These are phyloP conservation scores for Hirtodrosophila duncani DNA, from an alignment of 2,888 invertebrate species.

Conservation along the genomic window DNA sequence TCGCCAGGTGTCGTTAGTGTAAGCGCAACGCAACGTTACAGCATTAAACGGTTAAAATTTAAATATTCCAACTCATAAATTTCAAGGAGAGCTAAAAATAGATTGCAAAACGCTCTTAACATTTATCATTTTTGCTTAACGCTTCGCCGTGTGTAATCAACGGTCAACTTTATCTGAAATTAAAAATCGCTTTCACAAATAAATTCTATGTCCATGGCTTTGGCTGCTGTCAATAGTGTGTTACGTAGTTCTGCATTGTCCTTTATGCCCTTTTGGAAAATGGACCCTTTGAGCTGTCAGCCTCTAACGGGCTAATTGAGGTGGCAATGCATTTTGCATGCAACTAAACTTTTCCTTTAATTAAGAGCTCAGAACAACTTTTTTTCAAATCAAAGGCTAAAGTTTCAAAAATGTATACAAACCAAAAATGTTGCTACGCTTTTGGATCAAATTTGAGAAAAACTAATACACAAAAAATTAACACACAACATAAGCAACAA, in stretches of 20 bases:
- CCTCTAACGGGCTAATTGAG: slow-evolving; percentile 24
- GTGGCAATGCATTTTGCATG: slow-evolving; percentile 31
- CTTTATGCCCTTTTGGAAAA: slow-evolving; percentile 11
- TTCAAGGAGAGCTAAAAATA: slow-evolving; percentile 19
- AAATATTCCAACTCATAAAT: slow-evolving; percentile 55
- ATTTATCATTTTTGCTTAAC: slow-evolving; percentile 52
- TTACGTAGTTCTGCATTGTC: slow-evolving; percentile 6
- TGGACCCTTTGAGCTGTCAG: slow-evolving; percentile 12
- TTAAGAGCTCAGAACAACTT: slow-evolving; percentile 53
- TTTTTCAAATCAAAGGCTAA: slow-evolving; percentile 8
- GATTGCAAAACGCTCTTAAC: slow-evolving; percentile 44
- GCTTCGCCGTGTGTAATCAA: too few relatives aligned
- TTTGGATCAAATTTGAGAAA: too few relatives aligned
- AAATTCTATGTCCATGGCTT: slow-evolving; percentile 53
- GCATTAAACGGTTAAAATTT: slow-evolving; percentile 40
- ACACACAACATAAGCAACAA: too few relatives aligned
- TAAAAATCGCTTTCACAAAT: slow-evolving; percentile 61
- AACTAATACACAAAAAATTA: too few relatives aligned
- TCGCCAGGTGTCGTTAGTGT: slow-evolving; percentile 68
- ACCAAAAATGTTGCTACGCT: slow-evolving; percentile 5
- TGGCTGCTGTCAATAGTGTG: slow-evolving; percentile 41
- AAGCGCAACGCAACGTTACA: slow-evolving; percentile 15
- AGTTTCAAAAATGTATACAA: slow-evolving; percentile 1
- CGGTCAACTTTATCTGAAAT: slow-evolving; percentile 60
- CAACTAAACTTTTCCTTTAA: slow-evolving; percentile 44